phyloP scores from a whole-genome alignment of 53 echinoderm and acorn worm species.

The Pentamera pediparva region DNA sequence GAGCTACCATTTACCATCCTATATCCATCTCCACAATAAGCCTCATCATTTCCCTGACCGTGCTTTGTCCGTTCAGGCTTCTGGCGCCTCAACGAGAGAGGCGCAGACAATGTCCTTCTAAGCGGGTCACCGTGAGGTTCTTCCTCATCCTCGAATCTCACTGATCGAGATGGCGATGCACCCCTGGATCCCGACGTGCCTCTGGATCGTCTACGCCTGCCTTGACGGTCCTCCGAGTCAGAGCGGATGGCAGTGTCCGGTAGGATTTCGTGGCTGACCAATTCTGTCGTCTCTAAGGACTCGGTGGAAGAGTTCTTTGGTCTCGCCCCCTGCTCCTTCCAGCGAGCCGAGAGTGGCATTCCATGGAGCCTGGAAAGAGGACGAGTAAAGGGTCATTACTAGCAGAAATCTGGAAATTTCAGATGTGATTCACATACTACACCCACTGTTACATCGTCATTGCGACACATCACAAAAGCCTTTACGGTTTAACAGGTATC shows the following conservation, averaged over 20 bases:
- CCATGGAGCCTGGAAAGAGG: too few species aligned
- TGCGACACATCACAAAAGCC: too few species aligned
- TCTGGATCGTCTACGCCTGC: conserved; percentile 17
- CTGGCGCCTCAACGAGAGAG: not conserved
- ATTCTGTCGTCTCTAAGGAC: conserved; percentile 79
- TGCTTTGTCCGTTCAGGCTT: not conserved
- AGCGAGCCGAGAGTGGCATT: too few species aligned
- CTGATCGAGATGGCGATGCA: conserved; percentile 69
- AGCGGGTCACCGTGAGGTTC: not conserved
- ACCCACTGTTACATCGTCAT: too few species aligned
- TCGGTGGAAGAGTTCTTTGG: conserved; percentile 81
- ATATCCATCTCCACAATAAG: too few species aligned
- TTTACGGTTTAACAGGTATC: too few species aligned
- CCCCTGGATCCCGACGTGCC: conserved; percentile 39
- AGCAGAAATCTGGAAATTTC: too few species aligned
- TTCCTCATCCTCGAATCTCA: conserved; percentile 64
- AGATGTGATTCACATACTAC: too few species aligned
- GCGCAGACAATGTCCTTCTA: not conserved
- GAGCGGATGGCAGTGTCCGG: conserved; percentile 78
- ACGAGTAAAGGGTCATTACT: too few species aligned
- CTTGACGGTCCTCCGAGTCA: conserved; percentile 34
- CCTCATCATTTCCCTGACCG: too few species aligned
- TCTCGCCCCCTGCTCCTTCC: conserved; percentile 88
- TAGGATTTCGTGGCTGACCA: conserved; percentile 69
- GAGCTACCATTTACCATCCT: too few species aligned